Evolutionary conservation across 2,797 vertebrate genomes (phyloP).

Genomic region (Anomalospiza imberbis): DNA sequence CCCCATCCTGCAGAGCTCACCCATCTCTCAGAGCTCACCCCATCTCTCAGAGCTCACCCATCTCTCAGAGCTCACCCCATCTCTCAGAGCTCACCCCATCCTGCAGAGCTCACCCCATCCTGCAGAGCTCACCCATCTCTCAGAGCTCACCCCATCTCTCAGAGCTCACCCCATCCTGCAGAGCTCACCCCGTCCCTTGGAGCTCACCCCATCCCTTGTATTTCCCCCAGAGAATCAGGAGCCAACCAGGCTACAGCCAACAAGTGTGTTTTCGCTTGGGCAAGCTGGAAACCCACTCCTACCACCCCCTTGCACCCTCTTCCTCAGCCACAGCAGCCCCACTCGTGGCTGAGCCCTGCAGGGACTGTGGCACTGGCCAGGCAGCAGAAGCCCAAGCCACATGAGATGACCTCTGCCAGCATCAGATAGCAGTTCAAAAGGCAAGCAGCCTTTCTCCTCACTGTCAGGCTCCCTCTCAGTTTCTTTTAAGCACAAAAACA

Average conservation of each 20-base stretch:
- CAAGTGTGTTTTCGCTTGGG: background rate
- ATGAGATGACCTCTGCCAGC: background rate
- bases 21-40: fast-evolving
- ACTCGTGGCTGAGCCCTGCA: background rate
- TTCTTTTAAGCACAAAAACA: background rate
- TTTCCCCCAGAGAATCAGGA: background rate
- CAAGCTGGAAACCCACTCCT: background rate
- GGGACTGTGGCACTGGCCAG: background rate
- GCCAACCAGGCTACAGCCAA: background rate
- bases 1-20: background rate
- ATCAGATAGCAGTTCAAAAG: background rate
- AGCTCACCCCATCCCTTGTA: background rate
- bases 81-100: background rate
- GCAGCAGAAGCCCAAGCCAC: background rate
- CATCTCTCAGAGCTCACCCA: background rate
- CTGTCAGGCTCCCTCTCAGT: background rate
- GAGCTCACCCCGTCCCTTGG: background rate
- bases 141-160: fast-evolving
- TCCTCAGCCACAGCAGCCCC: no score
- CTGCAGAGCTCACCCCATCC: background rate
- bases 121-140: background rate
- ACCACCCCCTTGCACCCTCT: background rate
- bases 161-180: background rate
- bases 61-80: background rate
- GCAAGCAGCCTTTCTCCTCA: background rate